phyloP scores from a whole-genome alignment of 2,113 vertebrate genomes.

The Cisticola juncidis region DNA sequence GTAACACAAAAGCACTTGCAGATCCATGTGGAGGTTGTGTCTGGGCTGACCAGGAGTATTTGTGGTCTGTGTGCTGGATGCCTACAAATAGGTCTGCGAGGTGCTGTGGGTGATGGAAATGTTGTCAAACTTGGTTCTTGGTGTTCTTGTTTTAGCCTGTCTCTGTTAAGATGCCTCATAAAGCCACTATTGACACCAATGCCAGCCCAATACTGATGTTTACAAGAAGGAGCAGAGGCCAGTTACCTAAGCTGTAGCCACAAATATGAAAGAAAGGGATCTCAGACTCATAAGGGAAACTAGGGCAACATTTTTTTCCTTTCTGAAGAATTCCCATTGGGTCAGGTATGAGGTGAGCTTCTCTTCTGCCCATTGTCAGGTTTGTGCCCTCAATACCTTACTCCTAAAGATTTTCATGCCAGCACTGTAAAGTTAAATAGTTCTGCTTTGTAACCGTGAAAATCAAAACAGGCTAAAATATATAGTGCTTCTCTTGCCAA shows the following conservation, averaged over 20 bases:
- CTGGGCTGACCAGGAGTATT: not conserved
- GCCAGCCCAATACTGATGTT: not conserved
- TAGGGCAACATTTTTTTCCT: not conserved
- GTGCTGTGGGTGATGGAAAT: not conserved
- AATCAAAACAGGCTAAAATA: not conserved
- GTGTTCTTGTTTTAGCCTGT: not conserved
- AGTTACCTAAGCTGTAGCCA: not conserved
- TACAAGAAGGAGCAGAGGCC: not conserved
- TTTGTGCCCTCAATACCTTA: not conserved
- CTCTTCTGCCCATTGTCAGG: not conserved
- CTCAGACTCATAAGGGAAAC: not conserved
- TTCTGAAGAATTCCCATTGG: not conserved
- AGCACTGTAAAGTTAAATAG: not conserved
- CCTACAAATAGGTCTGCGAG: not conserved
- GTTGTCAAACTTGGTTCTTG: not conserved
- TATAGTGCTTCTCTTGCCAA: not conserved
- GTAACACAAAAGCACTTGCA: not conserved
- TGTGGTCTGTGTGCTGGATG: not conserved
- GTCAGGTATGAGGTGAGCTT: not conserved
- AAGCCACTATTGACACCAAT: not conserved
- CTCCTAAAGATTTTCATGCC: not conserved
- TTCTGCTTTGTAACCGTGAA: not conserved
- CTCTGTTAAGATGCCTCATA: not conserved
- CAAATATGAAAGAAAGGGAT: not conserved
- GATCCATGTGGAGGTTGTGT: not conserved